Evolutionary conservation across 1,140 invertebrate species (phyloP).

Genomic region (Tetramorium parvispinum): DNA sequence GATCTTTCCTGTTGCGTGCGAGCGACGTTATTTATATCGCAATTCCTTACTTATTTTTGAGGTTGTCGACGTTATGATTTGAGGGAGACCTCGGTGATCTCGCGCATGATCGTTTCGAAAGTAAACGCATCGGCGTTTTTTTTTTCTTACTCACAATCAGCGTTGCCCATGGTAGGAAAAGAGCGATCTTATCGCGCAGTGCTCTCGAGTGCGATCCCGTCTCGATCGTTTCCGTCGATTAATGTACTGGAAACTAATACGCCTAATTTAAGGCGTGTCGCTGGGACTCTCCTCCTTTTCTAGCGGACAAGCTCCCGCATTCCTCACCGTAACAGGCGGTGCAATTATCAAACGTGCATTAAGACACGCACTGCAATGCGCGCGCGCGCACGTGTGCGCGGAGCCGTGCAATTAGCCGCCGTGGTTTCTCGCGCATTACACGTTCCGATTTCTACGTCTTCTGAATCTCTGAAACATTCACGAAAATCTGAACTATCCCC

Average conservation of each 20-base stretch:
- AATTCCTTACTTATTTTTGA: slow-evolving; percentile 25
- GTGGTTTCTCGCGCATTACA: slow-evolving; percentile 32
- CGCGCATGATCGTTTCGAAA: slow-evolving; percentile 19
- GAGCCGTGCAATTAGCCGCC: slow-evolving; percentile 31
- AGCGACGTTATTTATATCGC: neutral
- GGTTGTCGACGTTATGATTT: neutral
- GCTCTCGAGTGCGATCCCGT: slow-evolving; percentile 39
- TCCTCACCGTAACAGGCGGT: slow-evolving; percentile 41
- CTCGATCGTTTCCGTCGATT: slow-evolving; percentile 73
- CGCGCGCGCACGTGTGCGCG: neutral
- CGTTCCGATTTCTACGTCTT: slow-evolving; percentile 31
- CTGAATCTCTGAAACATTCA: neutral
- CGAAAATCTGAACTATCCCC: neutral
- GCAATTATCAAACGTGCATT: slow-evolving; percentile 54
- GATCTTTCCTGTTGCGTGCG: slow-evolving; percentile 18
- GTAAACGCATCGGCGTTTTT: slow-evolving; percentile 29
- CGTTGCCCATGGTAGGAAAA: neutral
- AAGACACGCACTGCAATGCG: slow-evolving; percentile 4
- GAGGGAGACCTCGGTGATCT: neutral
- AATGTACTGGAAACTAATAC: slow-evolving; percentile 73
- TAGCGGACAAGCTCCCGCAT: slow-evolving; percentile 14
- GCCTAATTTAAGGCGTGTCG: slow-evolving; percentile 71
- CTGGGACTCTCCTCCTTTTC: slow-evolving; percentile 13
- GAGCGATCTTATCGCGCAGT: slow-evolving; percentile 37
- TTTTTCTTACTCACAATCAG: too few relatives aligned